Evolutionary conservation across 2,113 vertebrate genomes (phyloP).

Genomic region (Dipodomys spectabilis): DNA sequence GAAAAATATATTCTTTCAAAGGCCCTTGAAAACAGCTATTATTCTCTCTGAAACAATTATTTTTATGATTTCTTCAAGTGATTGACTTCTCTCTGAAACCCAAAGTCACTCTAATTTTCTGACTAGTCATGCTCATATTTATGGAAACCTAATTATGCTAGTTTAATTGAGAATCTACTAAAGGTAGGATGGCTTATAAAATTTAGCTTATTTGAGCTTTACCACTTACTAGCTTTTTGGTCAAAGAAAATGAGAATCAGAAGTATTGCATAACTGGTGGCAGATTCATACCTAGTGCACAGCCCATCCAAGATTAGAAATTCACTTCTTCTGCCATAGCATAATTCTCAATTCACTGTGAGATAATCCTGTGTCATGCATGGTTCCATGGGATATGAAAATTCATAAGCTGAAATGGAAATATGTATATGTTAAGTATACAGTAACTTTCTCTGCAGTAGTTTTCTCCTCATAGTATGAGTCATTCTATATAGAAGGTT

Average conservation of each 20-base stretch:
- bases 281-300: not conserved
- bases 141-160: not conserved
- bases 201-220: not conserved
- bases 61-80: not conserved
- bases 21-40: too few species aligned
- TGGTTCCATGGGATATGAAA: not conserved
- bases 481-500: not conserved
- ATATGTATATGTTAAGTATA: not conserved
- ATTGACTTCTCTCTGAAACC: not conserved
- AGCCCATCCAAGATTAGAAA: not conserved
- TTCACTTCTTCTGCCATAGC: not conserved
- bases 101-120: constrained; percentile 1
- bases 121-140: not conserved
- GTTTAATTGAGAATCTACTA: not conserved
- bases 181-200: not conserved
- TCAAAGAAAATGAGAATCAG: constrained; percentile 4
- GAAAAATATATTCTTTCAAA: not conserved
- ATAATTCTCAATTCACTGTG: not conserved
- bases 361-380: not conserved
- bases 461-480: not conserved
- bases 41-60: too few species aligned
- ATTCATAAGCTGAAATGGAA: not conserved
- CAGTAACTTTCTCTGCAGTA: not conserved
- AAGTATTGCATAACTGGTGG: not conserved
- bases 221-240: not conserved